Evolutionary conservation across 2,797 vertebrate species (phyloP), one percentile per base, ranked within the genome.

Genomic region (Eospalax fontanierii): DNA sequence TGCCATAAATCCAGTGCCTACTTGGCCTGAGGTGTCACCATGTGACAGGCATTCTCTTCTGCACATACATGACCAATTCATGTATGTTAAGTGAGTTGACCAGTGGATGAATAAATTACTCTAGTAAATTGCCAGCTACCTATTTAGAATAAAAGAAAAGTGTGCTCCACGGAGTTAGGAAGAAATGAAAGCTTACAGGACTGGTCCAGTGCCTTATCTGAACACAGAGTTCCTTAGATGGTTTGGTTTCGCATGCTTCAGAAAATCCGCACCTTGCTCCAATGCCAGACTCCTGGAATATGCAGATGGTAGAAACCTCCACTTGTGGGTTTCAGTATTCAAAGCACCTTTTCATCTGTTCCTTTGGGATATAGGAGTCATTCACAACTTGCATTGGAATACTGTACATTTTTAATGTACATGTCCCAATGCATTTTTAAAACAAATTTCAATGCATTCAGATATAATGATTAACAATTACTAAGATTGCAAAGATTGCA

Each of bases 261-360:
- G 73, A 85, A 80, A 87, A 7, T 10, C n/a, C 24, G 10, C 30
- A 21, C 11, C 33, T 50, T 22, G 6, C 30, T 19, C 30, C 19
- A 12, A 5, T 35, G 28, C 19, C 6, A 7, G 54, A 35, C 4
- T 75, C 16, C 11, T 4, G 24, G 7, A 61, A 57, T 6, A 11
- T 0, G 4, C n/a, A 73, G 8, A 63, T 15, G 12, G 24, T 10
- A 6, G 40, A 2, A 22, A 3, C 0, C 0, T 9, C 24, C 1
- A 1, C 8, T 26, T 26, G 50, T 14, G 50, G 14, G 54, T 24
- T 24, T 89, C 26, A 33, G 46, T 9, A 35, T n/a, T 73, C 57
- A 40, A 28, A 54, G 8, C 8, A 3, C 3, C 15, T 71, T 68
- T 40, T 68, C 76, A 83, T 28, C 11, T 87, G 14, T 54, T n/a